phyloP scores from a whole-genome alignment of 2,888 invertebrate species.

The Calephelis perditalis region DNA sequence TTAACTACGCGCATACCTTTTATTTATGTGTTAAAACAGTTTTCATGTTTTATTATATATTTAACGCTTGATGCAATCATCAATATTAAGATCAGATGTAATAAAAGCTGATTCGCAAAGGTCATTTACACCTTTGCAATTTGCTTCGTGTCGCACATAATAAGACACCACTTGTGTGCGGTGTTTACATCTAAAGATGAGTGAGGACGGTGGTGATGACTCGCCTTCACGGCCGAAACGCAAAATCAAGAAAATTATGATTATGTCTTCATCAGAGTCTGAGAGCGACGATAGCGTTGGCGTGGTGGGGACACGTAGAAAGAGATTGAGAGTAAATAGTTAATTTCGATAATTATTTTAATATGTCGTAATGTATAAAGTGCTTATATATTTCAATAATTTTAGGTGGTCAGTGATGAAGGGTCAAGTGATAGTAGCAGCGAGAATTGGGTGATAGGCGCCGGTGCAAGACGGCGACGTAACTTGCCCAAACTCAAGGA shows the following conservation, averaged over 20 bases:
- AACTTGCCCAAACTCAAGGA: constrained; percentile 52
- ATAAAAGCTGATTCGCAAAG: constrained; percentile 45
- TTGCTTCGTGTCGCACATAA: constrained; percentile 61
- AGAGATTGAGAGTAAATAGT: constrained; percentile 63
- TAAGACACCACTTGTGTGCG: constrained; percentile 38
- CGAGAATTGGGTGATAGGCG: constrained; percentile 51
- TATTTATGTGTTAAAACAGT: constrained; percentile 38
- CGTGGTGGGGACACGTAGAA: constrained; percentile 56
- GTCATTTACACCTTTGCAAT: constrained; percentile 67
- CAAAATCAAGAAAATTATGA: constrained; percentile 54
- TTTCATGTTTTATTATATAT: constrained; percentile 39
- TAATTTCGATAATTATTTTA: constrained; percentile 3
- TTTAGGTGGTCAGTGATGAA: constrained; percentile 76
- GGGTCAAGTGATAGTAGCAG: constrained; percentile 57
- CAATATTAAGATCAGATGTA: constrained; percentile 40
- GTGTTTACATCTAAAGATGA: constrained; percentile 54
- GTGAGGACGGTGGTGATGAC: constrained; percentile 61
- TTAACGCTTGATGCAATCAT: constrained; percentile 48
- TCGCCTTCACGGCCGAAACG: constrained; percentile 52
- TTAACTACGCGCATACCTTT: constrained; percentile 46
- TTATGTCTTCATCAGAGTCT: constrained; percentile 56
- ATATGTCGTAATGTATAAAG: background rate
- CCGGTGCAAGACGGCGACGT: constrained; percentile 48
- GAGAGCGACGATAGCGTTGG: constrained; percentile 69
- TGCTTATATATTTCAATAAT: constrained; percentile 28